Evolutionary conservation across 2,113 vertebrate genomes (phyloP).

Genomic region (Mohoua ochrocephala): DNA sequence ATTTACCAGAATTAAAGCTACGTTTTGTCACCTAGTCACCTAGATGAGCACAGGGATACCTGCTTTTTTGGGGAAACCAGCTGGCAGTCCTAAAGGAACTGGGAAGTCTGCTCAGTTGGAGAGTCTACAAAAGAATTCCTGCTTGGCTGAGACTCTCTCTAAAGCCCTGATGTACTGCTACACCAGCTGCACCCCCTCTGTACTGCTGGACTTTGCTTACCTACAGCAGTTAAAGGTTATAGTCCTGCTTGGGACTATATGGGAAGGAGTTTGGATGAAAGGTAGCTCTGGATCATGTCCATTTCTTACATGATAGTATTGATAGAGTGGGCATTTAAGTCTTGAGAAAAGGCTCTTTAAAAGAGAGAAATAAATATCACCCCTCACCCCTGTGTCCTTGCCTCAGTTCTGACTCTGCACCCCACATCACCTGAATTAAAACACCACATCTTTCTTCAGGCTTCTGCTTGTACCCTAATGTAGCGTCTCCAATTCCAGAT

Average conservation of each 20-base stretch:
- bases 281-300: neutral
- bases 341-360: neutral
- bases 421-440: neutral
- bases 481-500: constrained; percentile 74
- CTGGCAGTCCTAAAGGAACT: neutral
- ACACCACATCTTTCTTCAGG: neutral
- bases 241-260: neutral
- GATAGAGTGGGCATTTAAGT: neutral
- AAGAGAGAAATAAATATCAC: neutral
- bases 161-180: neutral
- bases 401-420: neutral
- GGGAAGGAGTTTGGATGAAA: neutral
- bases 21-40: neutral
- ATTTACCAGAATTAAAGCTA: constrained; percentile 10
- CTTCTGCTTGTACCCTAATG: neutral
- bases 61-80: neutral
- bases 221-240: neutral
- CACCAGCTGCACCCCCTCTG: neutral
- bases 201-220: neutral
- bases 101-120: neutral
- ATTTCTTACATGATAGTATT: neutral
- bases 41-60: neutral
- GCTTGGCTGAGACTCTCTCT: neutral
- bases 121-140: neutral
- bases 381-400: neutral